Evolutionary conservation across 2,113 vertebrate species (phyloP).

Genomic region (Myanophis thanlyinensis): DNA sequence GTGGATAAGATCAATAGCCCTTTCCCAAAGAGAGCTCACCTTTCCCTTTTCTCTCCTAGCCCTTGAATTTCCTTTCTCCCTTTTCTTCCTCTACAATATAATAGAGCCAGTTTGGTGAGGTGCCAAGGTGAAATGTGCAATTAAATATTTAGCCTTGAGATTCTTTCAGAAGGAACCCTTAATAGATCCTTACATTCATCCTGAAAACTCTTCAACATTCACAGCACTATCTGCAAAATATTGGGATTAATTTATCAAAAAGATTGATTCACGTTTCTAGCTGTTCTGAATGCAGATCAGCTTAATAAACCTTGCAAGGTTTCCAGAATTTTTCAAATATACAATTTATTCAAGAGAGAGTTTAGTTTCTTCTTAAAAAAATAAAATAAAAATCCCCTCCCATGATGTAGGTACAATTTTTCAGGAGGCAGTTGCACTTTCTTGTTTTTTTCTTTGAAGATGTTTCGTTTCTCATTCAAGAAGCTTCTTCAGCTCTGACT

Average conservation of each 20-base stretch:
- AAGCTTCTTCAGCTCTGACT: no score
- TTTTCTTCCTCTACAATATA: neutral
- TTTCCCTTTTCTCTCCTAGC: neutral
- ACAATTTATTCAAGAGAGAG: neutral
- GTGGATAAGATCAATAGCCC: neutral
- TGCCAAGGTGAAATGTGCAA: constrained; percentile 1
- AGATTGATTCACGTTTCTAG: neutral
- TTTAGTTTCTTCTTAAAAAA: neutral
- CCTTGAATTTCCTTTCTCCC: neutral
- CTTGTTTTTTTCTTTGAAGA: no score
- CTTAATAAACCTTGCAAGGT: neutral
- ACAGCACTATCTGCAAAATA: neutral
- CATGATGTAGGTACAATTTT: neutral
- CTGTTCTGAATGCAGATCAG: constrained; percentile 16
- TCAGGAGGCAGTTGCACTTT: no score
- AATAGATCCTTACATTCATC: neutral
- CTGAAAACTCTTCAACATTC: constrained; percentile 3
- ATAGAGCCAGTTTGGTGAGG: neutral
- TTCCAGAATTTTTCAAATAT: neutral
- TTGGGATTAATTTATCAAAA: constrained; percentile 18
- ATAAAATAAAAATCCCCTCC: no score
- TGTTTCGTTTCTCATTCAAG: no score
- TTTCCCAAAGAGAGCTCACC: neutral
- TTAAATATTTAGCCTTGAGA: constrained; percentile 14
- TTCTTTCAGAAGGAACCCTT: neutral